phyloP scores from a whole-genome alignment of 2,797 vertebrate genomes.

The Alectoris magna region DNA sequence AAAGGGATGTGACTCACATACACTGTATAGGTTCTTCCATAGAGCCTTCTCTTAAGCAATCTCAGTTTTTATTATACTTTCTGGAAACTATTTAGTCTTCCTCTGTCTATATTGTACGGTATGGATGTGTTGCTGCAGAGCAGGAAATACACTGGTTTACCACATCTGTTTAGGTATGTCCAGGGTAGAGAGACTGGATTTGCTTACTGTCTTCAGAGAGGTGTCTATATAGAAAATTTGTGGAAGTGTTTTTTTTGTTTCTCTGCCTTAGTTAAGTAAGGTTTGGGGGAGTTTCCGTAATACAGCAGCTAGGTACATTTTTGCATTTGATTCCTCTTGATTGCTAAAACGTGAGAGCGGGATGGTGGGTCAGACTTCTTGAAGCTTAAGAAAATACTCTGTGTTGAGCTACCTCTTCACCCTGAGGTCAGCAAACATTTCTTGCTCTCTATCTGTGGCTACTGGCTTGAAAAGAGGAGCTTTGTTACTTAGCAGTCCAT shows the following conservation, averaged over 20 bases:
- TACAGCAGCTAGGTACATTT: neutral
- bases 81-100: neutral
- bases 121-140: neutral
- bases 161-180: neutral
- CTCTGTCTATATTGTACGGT: neutral
- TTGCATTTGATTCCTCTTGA: neutral
- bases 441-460: neutral
- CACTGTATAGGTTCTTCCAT: neutral
- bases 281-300: neutral
- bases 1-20: neutral
- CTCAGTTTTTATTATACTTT: neutral
- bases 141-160: neutral
- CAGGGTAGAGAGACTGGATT: neutral
- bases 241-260: neutral
- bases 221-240: neutral
- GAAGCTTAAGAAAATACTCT: neutral
- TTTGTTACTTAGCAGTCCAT: constrained; percentile 48
- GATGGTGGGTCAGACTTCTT: neutral
- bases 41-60: neutral
- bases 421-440: neutral
- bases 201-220: neutral
- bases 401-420: constrained; percentile 12
- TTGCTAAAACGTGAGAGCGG: neutral
- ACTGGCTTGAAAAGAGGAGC: neutral
- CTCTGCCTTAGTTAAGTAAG: neutral